These are phyloP conservation scores for Nemapogon koenigi DNA, from an alignment of 2,888 invertebrate species.

Conservation along the genomic window DNA sequence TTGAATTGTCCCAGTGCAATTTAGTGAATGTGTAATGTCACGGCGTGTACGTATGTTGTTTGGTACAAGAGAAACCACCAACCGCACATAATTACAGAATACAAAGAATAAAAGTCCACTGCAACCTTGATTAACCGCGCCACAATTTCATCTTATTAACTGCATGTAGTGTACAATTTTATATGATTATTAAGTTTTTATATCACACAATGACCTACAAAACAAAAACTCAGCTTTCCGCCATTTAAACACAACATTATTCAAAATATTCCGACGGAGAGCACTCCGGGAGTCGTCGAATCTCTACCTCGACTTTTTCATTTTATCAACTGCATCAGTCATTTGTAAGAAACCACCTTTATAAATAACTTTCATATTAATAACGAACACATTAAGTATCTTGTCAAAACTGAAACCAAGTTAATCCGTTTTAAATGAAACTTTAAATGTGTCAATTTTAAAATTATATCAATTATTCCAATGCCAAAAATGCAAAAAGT, in stretches of 20 bases:
- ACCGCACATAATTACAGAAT: no score
- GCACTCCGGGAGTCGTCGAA: neutral
- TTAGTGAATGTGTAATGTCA: no score
- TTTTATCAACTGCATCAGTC: constrained; percentile 37
- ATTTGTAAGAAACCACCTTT: constrained; percentile 26
- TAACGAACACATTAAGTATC: constrained; percentile 25
- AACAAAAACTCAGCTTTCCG: neutral
- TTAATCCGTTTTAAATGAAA: no score
- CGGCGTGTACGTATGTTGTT: no score
- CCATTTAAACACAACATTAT: neutral
- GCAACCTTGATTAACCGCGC: neutral
- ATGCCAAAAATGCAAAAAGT: no score
- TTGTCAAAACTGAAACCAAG: constrained; percentile 22
- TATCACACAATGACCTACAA: constrained; percentile 3
- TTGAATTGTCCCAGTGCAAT: no score
- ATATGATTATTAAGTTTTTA: neutral
- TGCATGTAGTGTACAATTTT: neutral
- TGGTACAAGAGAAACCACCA: no score
- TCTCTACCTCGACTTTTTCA: constrained; percentile 32
- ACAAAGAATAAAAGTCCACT: constrained; percentile 4
- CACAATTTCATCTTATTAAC: constrained; percentile 7
- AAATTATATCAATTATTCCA: no score
- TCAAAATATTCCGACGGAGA: neutral
- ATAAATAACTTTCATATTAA: constrained; percentile 33
- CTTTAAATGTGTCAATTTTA: no score